Evolutionary conservation across 1,140 invertebrate species (phyloP).

Genomic region (Drosophila varians): DNA sequence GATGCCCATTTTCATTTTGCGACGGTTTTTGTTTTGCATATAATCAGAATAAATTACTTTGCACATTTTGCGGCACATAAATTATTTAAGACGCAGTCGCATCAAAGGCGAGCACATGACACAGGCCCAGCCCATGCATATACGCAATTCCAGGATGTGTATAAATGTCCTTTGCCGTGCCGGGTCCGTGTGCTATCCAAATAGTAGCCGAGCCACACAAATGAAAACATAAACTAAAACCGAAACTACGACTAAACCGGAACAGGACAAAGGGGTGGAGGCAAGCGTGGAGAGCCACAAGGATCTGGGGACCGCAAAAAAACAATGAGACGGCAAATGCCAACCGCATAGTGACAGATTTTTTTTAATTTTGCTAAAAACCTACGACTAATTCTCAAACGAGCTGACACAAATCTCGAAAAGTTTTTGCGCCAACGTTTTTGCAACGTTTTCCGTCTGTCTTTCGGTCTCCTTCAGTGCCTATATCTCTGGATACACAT

Average conservation of each 20-base stretch:
- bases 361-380: constrained; percentile 81
- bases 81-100: constrained; percentile 64
- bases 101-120: constrained; percentile 28
- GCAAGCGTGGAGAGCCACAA: not conserved
- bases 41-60: constrained; percentile 81
- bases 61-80: constrained; percentile 79
- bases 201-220: constrained; percentile 25
- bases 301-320: constrained; percentile 39
- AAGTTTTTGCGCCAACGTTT: constrained; percentile 73
- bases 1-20: constrained; percentile 57
- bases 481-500: constrained; percentile 18
- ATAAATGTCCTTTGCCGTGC: not conserved
- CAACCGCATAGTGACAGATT: constrained; percentile 66
- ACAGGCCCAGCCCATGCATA: not conserved
- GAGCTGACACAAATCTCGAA: constrained; percentile 78
- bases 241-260: not conserved
- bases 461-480: constrained; percentile 37
- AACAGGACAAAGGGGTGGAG: constrained; percentile 7
- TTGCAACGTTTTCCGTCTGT: constrained; percentile 34
- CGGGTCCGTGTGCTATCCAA: constrained; percentile 34
- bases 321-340: constrained; percentile 75
- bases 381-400: constrained; percentile 81
- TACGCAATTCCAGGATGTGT: not conserved
- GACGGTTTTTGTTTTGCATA: constrained; percentile 53
- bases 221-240: constrained; percentile 34